Base-by-base conservation (phyloP, 2,888 invertebrate genomes). In the Anticlea derivata region DNA sequence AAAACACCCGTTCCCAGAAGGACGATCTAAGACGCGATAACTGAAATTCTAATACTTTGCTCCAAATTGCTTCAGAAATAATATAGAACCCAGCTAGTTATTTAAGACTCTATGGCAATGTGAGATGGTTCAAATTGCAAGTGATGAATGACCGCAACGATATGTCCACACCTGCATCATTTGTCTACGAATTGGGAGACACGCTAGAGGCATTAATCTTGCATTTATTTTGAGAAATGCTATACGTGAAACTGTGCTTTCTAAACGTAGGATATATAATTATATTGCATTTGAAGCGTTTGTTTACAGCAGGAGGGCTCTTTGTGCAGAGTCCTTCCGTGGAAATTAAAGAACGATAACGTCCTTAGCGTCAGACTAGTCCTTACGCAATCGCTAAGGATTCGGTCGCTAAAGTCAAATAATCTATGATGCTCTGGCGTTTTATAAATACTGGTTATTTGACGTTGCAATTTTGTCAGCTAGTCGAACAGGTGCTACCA, bases 101-200 rank as follows among this genome's bases (percentile, higher is more conserved):
- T 46, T 33, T 20, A 26, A n/a, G 22, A 33, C 50, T 22, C 8
- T 50, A 29, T 5, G 3, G 5, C 1, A 11, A 10, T 1, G 24
- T 0, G 0, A 20, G 11, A 55, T 7, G 30, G 10, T 26, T 49
- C 7, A 50, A 26, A 45, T 13, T 45, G 12, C 7, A 8, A 26
- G 7, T 35, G 29, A 26, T 24, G 4, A 4, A 24, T 10, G 24
- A n/a, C 23, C 12, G 31, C 6, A 13, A n/a, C 22, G 33, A 31
- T 40, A 48, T 39, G 52, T 41, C 44, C 39, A 30, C 51, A 51
- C 50, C 50, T 53, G 49, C 23, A 50, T 44, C 43, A 50, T 55
- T 60, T 54, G 50, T 60, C 48, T 33, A 47, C 47, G 20, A 38
- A 27, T 33, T 38, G n/a, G 17, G 39, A 38, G 43, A 44, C 43